A percentile compares a stretch with the other conserved stretches of the same genome.
phyloP scores from a whole-genome alignment of 2,797 vertebrate species.

The Eulemur albifrons region DNA sequence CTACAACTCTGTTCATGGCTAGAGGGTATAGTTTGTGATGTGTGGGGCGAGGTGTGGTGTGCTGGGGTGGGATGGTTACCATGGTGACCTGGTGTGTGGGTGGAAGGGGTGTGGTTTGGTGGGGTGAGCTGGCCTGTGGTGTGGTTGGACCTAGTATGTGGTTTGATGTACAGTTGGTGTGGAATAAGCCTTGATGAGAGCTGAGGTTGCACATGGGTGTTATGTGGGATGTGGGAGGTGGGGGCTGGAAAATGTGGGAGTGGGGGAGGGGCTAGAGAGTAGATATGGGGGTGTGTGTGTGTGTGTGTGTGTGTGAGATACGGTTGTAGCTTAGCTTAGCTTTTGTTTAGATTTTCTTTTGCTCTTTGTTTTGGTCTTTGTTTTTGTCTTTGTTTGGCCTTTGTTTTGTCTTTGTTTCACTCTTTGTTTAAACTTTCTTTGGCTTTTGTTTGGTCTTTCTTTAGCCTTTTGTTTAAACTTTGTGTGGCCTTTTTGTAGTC shows the following conservation, averaged over 20 bases:
- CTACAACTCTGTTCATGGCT: not conserved
- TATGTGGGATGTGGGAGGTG: not conserved
- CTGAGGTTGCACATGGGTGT: not conserved
- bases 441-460: conserved; percentile 75
- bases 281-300: not conserved
- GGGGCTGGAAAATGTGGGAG: not conserved
- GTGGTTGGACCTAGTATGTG: not conserved
- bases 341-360: conserved; percentile 75
- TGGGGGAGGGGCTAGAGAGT: not conserved
- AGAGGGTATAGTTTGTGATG: not conserved
- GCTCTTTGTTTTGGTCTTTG: conserved; percentile 70
- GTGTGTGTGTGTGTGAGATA: not conserved
- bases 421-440: conserved; percentile 77
- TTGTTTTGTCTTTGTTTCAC: conserved; percentile 71
- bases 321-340: conserved; percentile 1
- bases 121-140: not conserved
- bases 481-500: conserved; percentile 72
- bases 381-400: conserved; percentile 61
- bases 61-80: not conserved
- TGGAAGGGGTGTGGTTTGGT: not conserved
- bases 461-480: conserved; percentile 73
- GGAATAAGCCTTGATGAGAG: not conserved
- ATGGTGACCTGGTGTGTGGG: fast-evolving
- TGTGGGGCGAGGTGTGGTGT: not conserved
- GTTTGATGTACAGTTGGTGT: not conserved